phyloP scores from a whole-genome alignment of 2,888 invertebrate species.

The Parasteatoda lunata region DNA sequence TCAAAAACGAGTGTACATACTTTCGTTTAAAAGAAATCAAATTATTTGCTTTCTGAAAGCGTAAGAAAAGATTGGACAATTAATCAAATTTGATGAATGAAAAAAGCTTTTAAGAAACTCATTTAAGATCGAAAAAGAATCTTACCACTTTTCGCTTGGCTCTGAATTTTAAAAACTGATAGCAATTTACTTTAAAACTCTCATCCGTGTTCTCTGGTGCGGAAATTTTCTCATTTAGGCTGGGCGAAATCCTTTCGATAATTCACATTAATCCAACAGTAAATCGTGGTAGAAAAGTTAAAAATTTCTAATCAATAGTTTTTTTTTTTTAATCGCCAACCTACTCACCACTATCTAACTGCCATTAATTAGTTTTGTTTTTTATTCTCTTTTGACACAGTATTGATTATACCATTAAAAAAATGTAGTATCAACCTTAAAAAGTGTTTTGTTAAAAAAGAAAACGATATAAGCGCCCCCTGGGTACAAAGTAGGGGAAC shows the following conservation, averaged over 20 bases:
- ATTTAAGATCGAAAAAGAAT: no score
- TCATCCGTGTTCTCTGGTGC: background rate
- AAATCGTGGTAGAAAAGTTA: background rate
- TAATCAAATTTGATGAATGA: no score
- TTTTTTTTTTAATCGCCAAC: background rate
- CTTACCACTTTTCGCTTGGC: background rate
- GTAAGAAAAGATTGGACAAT: no score
- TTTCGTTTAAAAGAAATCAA: no score
- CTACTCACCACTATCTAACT: background rate
- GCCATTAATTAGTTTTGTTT: background rate
- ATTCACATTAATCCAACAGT: background rate
- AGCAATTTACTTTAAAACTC: background rate
- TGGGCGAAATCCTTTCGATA: background rate
- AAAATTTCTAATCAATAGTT: no score
- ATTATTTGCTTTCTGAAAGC: no score
- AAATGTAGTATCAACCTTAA: background rate
- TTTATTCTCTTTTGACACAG: background rate
- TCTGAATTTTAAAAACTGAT: conserved; percentile 1
- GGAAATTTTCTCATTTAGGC: background rate
- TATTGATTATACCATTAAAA: background rate
- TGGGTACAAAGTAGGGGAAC: background rate
- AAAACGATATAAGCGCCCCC: background rate
- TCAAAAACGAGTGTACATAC: no score
- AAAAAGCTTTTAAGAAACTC: no score
- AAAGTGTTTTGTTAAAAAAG: background rate